A percentile compares a stretch with the other conserved stretches of the same genome.
Evolutionary conservation across 2,797 vertebrate genomes (phyloP).

Genomic region (Tragelaphus eurycerus): DNA sequence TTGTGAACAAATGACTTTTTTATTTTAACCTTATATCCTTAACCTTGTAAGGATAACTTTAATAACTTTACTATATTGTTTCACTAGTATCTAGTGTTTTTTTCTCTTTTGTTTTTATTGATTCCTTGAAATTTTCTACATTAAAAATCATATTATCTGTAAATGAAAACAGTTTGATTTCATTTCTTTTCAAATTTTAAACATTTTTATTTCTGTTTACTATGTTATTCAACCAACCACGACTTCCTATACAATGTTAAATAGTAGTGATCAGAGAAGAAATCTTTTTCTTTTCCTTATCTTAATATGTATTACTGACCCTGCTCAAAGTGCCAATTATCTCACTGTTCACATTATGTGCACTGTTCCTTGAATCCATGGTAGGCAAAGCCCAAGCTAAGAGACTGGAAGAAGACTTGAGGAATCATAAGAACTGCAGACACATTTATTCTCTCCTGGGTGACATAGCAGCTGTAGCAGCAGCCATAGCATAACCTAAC

Average conservation of each 20-base stretch:
- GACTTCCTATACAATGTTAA: not conserved
- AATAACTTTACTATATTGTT: not conserved
- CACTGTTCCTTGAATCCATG: not conserved
- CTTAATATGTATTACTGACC: not conserved
- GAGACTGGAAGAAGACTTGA: no score
- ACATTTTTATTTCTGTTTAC: not conserved
- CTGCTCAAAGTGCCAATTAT: not conserved
- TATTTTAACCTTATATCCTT: not conserved
- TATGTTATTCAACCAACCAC: not conserved
- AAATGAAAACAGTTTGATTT: not conserved
- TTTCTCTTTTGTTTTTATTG: not conserved
- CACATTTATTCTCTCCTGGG: not conserved
- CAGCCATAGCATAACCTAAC: not conserved
- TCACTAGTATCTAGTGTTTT: not conserved
- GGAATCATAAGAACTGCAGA: not conserved
- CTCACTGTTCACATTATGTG: not conserved
- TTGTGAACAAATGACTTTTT: no score
- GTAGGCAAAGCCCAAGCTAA: no score
- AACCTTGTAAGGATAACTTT: no score
- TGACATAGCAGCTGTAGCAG: no score
- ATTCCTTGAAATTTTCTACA: not conserved
- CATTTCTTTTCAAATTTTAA: not conserved
- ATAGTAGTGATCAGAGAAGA: not conserved
- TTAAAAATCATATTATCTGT: not conserved
- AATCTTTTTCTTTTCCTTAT: not conserved